Conservation (phyloP, 1,140 invertebrate species). For the Trachymyrmex cornetzi region DNA sequence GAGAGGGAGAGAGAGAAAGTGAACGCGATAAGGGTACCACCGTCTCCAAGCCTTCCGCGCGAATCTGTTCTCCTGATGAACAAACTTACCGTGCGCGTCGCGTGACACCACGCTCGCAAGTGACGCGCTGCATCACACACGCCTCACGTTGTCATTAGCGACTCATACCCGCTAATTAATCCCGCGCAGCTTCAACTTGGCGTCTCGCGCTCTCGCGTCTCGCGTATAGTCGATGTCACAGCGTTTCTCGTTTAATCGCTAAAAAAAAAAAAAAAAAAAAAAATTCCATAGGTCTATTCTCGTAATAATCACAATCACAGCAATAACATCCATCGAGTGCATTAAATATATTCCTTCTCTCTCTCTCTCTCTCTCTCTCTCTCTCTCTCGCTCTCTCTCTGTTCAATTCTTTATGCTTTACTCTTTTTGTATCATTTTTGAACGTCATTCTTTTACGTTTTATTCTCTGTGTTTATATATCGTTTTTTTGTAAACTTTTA, state of each 20-base stretch:
- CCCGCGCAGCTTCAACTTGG: neutral
- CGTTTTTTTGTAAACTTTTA: no score
- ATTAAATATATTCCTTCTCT: neutral
- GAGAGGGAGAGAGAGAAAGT: neutral
- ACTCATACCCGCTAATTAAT: conserved; percentile 6
- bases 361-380: neutral
- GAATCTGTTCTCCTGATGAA: conserved; percentile 69
- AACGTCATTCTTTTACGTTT: no score
- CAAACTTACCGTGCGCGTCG: conserved; percentile 76
- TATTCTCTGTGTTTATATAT: no score
- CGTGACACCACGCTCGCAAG: conserved; percentile 69
- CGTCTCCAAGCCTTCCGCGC: neutral
- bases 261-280: no score
- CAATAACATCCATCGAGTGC: neutral
- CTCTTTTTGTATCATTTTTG: no score
- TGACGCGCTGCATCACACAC: conserved; percentile 56
- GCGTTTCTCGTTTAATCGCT: neutral
- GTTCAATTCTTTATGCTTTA: no score
- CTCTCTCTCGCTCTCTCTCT: neutral
- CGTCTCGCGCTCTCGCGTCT: neutral
- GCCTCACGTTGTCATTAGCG: conserved; percentile 31
- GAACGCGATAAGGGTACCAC: conserved; percentile 5
- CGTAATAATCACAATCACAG: neutral
- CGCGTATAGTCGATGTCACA: neutral
- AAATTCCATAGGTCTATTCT: neutral